A percentile compares a stretch with the other conserved stretches of the same genome.
Evolutionary conservation across 1,140 invertebrate genomes (phyloP).

Genomic region (Cecropterus lyciades): DNA sequence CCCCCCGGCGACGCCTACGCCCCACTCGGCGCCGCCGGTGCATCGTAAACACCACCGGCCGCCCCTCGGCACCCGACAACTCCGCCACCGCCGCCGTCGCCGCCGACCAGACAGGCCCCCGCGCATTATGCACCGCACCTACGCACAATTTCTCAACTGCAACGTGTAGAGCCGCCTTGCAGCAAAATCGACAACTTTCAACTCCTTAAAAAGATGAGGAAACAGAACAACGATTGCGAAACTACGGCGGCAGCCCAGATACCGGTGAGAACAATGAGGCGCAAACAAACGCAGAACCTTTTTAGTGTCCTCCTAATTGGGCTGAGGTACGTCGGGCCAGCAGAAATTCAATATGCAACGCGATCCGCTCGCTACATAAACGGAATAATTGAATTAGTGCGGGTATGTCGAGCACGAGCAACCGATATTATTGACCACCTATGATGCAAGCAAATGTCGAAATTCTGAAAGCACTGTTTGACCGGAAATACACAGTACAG

Average conservation of each 20-base stretch:
- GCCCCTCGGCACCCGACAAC: constrained; percentile 59
- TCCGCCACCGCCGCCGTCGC: constrained; percentile 42
- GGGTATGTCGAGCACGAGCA: constrained; percentile 60
- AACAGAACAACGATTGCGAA: constrained; percentile 66
- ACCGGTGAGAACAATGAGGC: constrained; percentile 74
- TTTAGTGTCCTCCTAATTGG: constrained; percentile 79
- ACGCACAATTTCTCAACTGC: constrained; percentile 77
- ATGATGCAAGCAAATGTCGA: constrained; percentile 42
- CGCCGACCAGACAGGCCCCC: constrained; percentile 70
- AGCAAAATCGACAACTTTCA: constrained; percentile 76
- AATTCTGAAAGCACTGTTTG: constrained; percentile 15
- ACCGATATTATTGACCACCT: constrained; percentile 53
- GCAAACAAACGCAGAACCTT: constrained; percentile 71
- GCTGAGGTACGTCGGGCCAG: constrained; percentile 57
- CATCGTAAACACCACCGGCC: constrained; percentile 71
- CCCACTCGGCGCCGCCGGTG: constrained; percentile 73
- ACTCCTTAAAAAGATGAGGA: constrained; percentile 80
- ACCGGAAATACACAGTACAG: background rate
- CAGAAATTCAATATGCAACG: constrained; percentile 79
- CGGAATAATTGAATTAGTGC: constrained; percentile 80
- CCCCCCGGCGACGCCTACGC: constrained; percentile 82
- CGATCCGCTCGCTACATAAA: constrained; percentile 76
- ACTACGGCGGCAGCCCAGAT: constrained; percentile 67
- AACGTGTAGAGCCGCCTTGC: constrained; percentile 48
- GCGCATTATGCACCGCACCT: constrained; percentile 74